Base-by-base conservation (phyloP, 2,113 vertebrate species). In the Tricholaema leucomelas region DNA sequence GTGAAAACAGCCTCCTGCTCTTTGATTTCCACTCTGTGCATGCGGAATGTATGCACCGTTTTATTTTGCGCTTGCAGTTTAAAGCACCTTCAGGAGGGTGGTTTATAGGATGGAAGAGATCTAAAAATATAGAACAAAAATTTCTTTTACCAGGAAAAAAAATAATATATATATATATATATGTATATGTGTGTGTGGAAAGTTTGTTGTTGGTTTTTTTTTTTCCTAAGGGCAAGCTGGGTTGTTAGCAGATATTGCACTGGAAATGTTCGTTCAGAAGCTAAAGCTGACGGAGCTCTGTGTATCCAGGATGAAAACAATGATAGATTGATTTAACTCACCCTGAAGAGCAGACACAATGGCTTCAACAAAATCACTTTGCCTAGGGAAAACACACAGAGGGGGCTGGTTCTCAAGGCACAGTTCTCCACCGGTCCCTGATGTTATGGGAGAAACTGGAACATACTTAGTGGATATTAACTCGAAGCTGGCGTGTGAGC, bases 11-110 rank as follows among this genome's bases (percentile, higher is more conserved):
- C 40, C 40, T 28, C 30, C 2, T 4, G 10, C 28, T 36, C 50
- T 66, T 88, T 87, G 27, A 15, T 73, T 80, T 59, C 54, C 60
- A 56, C 4, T 12, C 30, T 8, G 10, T 3, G 6, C 15, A 4
- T 15, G 42, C 42, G 61, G 64, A 87, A 66, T 33, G 55, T 14
- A 16, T 3, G 4, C 50, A 31, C 0, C 0, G 3, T 72, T 87
- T 85, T 80, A 67, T 74, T 70, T 82, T 50, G 3, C 50, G 20
- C 40, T 80, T 89, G 52, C 54, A 90, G 72, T 79, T 85, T 60
- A 86, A 92, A 36, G 55, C 50, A 81, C 9, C 30, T 76, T 23
- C 46, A 40, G 67, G 66, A 91, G 36, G 56, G 28, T 67, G 64
- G 5, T 81, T 92, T 85, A 18, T 74, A 63, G 58, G 21, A 40